phyloP scores from a whole-genome alignment of 2,113 vertebrate species.

The Onychostruthus taczanowskii region DNA sequence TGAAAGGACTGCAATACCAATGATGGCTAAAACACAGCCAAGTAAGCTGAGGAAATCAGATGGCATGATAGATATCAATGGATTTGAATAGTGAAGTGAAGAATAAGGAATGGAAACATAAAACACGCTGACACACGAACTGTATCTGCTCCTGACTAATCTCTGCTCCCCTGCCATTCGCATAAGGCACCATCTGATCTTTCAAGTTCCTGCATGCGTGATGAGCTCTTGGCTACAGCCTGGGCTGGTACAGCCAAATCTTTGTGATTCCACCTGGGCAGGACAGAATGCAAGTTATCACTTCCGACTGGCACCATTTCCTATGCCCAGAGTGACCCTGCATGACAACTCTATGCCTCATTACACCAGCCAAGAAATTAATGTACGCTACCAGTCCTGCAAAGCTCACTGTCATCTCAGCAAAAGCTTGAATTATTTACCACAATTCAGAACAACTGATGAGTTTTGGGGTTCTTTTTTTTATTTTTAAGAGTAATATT shows the following conservation, averaged over 20 bases:
- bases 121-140: neutral
- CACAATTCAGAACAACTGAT: neutral
- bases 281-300: conserved; percentile 61
- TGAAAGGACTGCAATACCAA: neutral
- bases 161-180: conserved; percentile 11
- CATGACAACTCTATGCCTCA: conserved; percentile 28
- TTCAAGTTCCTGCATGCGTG: conserved; percentile 27
- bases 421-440: neutral
- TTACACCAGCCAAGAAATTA: conserved; percentile 61
- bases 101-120: conserved; percentile 14
- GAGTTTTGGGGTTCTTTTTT: neutral
- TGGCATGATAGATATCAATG: neutral
- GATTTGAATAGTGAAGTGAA: neutral
- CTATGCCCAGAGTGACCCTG: conserved; percentile 34
- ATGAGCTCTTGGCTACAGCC: conserved; percentile 45
- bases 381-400: neutral
- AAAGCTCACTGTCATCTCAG: neutral
- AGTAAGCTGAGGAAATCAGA: neutral
- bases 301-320: conserved; percentile 51
- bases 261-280: conserved; percentile 41
- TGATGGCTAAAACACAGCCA: neutral
- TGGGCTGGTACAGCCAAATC: conserved; percentile 31
- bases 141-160: neutral
- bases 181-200: conserved; percentile 52
- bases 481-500: neutral